These are phyloP conservation scores for Erpobdella octoculata DNA, from an alignment of 2,888 invertebrate genomes.

Conservation along the genomic window DNA sequence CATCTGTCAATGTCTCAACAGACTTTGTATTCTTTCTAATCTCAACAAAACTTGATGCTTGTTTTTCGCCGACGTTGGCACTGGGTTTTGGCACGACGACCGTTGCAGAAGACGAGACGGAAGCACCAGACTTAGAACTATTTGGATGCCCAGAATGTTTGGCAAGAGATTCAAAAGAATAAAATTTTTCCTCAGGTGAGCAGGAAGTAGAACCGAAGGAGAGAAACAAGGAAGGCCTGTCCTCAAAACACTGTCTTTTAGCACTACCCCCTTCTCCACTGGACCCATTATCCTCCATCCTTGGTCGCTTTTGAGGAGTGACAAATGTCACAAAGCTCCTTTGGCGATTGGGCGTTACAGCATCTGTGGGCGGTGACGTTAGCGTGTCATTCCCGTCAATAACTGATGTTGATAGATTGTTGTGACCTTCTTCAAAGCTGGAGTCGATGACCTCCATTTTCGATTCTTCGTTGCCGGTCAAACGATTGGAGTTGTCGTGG, in stretches of 20 bases:
- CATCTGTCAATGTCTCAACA: neutral
- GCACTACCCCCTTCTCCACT: neutral
- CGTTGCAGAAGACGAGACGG: neutral
- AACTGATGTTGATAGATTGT: neutral
- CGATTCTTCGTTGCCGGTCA: neutral
- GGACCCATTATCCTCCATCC: neutral
- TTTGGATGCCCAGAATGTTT: neutral
- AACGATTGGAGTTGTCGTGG: neutral
- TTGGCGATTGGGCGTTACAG: neutral
- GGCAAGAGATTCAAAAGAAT: neutral
- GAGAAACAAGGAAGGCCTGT: neutral
- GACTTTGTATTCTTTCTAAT: neutral
- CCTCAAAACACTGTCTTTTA: neutral
- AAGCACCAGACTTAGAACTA: neutral
- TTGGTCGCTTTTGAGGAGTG: neutral
- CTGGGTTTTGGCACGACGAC: neutral
- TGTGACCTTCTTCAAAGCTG: neutral
- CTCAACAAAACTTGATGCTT: neutral
- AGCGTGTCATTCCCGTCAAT: neutral
- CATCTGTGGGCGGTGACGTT: neutral
- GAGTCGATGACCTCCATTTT: neutral
- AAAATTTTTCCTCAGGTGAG: neutral
- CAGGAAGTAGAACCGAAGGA: neutral
- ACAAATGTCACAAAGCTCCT: constrained; percentile 9
- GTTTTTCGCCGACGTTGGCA: neutral